A percentile compares a stretch with the other conserved stretches of the same genome.
Conservation (phyloP, 92 coral and sea anemone genomes). For the Micromussa lordhowensis region DNA sequence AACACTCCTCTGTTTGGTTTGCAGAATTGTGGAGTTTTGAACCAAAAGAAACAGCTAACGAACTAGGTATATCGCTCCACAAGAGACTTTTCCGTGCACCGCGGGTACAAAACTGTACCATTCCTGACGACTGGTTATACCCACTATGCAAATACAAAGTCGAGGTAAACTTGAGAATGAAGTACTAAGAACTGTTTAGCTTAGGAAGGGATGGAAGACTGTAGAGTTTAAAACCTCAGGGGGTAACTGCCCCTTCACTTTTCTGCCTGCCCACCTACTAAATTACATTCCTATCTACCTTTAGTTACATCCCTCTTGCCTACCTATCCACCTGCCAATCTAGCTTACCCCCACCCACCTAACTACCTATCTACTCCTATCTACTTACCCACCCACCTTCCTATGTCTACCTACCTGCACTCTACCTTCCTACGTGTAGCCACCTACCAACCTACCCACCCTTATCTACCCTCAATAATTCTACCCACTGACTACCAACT, state of each 20-base stretch:
- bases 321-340: background rate
- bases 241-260: too few species aligned
- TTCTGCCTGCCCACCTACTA: too few species aligned
- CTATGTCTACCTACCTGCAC: background rate
- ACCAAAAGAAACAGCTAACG: constrained; percentile 6
- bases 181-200: too few species aligned
- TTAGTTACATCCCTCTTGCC: background rate
- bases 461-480: background rate
- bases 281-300: background rate
- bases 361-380: background rate
- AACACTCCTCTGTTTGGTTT: background rate
- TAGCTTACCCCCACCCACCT: background rate
- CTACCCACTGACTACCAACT: background rate
- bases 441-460: background rate
- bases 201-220: too few species aligned
- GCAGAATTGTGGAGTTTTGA: background rate
- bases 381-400: background rate
- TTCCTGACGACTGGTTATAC: constrained; percentile 44
- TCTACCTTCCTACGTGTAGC: background rate
- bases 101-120: background rate
- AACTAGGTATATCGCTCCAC: background rate
- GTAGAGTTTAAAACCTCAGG: too few species aligned
- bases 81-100: background rate
- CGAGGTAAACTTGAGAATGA: background rate
- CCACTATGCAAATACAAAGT: constrained; percentile 32